Evolutionary conservation across 1,140 invertebrate genomes (phyloP), one percentile per base, ranked within the genome.

Genomic region (Anagrus nilaparvatae): DNA sequence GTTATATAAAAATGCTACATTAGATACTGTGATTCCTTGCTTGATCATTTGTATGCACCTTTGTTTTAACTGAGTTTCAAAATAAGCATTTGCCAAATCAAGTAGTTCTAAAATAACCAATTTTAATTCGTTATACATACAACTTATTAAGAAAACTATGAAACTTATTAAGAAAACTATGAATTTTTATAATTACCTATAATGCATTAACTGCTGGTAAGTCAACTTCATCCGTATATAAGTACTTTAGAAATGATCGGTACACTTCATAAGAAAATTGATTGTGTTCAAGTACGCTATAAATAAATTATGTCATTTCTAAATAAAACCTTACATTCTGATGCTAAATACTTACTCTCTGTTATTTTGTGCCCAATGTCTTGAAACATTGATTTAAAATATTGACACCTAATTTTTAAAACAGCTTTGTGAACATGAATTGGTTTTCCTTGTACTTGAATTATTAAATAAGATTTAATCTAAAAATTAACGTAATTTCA

Each of bases 351-450:
- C 12, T 47, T 65, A 79, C 77, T 71, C 72, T 67, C 71, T 71
- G 37, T 70, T 71, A 51, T 74, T 73, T 57, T 81, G 79, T 49
- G 69, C 63, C 79, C 79, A 82, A 50, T 76, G 72, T 76, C 70
- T 51, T 75, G 69, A 54, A 82, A 81, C 78, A 81, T 81, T 3
- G 72, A 74, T 28, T 73, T 63, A 51, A 81, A 82, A 56, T 82
- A 75, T 39, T 79, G 70, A 61, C 76, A 81, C 21, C 78, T 70
- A 50, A 72, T 75, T 54, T 71, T 72, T 21, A 77, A 52, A 14
- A 81, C 65, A 19, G 75, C 65, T 53, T 79, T 81, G 54, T 82
- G 80, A n/a, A 78, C 79, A 59, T 76, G 55, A 51, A 82, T 79
- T 27, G 69, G 53, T 56, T 72, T 74, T 2, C 70, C 76, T 43